These are phyloP conservation scores for Cyrtonyx montezumae DNA, from an alignment of 2,113 vertebrate genomes.

Conservation along the genomic window DNA sequence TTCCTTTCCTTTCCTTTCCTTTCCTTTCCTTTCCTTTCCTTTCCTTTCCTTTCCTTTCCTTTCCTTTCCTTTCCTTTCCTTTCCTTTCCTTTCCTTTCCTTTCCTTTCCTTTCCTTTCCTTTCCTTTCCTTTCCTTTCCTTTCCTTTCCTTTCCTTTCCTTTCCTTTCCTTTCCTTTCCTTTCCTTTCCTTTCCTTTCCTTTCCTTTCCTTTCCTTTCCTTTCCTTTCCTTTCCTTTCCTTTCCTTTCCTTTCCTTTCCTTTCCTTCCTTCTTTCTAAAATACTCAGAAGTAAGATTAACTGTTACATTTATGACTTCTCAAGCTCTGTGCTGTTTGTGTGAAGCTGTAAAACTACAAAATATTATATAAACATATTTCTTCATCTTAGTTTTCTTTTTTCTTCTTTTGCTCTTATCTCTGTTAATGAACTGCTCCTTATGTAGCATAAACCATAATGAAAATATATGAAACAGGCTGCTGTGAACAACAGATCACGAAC, in stretches of 20 bases:
- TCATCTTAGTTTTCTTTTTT: not conserved
- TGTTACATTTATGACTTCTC: not conserved
- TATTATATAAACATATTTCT: not conserved
- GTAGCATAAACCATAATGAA: constrained; percentile 1
- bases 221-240: not conserved
- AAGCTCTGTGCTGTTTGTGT: not conserved
- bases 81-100: no score
- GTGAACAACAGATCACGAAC: not conserved
- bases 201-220: no score
- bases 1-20: no score
- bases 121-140: no score
- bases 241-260: not conserved
- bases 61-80: no score
- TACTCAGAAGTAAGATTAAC: not conserved
- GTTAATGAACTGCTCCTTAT: not conserved
- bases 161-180: no score
- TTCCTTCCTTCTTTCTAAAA: not conserved
- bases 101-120: no score
- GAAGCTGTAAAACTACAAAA: not conserved
- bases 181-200: no score
- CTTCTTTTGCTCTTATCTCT: not conserved
- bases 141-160: no score
- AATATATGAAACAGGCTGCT: not conserved
- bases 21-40: no score
- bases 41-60: no score